A percentile compares a stretch with the other conserved stretches of the same genome.
Evolutionary conservation across 1,140 invertebrate genomes (phyloP).

Genomic region (Apolygus lucorum): DNA sequence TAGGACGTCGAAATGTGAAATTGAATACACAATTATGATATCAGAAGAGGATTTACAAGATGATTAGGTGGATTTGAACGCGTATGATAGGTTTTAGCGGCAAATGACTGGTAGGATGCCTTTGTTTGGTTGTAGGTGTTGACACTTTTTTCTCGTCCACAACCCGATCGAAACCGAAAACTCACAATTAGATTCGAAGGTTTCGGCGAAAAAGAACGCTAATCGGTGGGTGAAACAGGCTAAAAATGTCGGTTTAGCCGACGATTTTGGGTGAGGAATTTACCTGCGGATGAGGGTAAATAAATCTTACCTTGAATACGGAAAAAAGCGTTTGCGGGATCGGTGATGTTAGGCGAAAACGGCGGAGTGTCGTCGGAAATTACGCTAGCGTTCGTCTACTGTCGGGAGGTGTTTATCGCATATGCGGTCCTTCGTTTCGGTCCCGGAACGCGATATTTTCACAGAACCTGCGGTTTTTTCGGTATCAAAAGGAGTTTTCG

Average conservation of each 20-base stretch:
- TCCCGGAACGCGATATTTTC: neutral
- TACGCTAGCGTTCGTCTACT: neutral
- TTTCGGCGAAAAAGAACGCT: no score
- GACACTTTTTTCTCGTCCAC: neutral
- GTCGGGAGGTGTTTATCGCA: neutral
- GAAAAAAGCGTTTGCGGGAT: neutral
- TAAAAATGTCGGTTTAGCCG: no score
- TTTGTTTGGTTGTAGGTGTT: neutral
- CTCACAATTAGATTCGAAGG: no score
- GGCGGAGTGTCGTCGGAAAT: neutral
- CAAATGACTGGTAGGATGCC: neutral
- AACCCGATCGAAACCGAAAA: neutral
- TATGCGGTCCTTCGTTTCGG: no score
- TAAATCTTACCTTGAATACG: neutral
- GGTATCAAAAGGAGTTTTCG: neutral
- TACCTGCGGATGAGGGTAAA: neutral
- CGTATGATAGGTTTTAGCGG: no score
- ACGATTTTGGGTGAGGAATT: no score
- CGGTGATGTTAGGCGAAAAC: slow-evolving; percentile 2
- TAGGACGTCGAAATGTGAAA: no score
- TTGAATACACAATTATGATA: no score
- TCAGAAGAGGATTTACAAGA: no score
- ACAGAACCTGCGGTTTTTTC: neutral
- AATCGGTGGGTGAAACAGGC: no score
- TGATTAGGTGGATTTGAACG: no score